Base-by-base conservation (phyloP, 2,888 invertebrate genomes). In the Lithophane leautieri region DNA sequence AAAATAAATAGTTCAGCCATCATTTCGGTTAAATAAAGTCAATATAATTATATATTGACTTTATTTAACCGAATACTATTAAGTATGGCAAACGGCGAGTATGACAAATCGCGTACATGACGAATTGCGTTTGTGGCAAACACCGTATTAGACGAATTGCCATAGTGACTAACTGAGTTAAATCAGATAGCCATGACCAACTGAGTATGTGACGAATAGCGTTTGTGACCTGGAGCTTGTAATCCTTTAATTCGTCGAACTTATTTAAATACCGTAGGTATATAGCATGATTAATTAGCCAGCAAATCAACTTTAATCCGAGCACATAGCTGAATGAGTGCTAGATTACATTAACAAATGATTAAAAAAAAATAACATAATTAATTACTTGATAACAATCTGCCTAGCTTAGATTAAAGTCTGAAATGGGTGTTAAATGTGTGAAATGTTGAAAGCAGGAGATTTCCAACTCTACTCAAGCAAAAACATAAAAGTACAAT, bases 311-410 rank as follows among this genome's bases (percentile, higher is more conserved):
- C 28, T 44, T 74, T 78, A 62, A 82, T 73, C 67, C 54, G 22
- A 44, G 40, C 50, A 78, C 61, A 44, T 56, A 28, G 52, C 50
- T 61, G 22, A 69, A 61, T 68, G 71, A 50, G 28, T 70, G 71
- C 73, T 47, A 70, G 80, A 84, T 79, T 67, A 79, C 47, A 60
- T n/a, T 84, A 22, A 60, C 40, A 58, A 60, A 65, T 50, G 76
- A 86, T 83, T 71, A 77, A 58, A 56, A 70, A 62, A 25, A 73
- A 73, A 80, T 73, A 70, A 73, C 62, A 56, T 79, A 66, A 83
- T 73, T 79, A 79, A 75, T 81, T 76, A 73, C 52, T 60, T 70
- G 84, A 86, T 84, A 73, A 67, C 25, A 70, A 66, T 78, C 40
- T 62, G 7, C 19, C 22, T 50, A 16, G 63, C 44, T 80, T 63